phyloP scores from a whole-genome alignment of 2,888 invertebrate genomes.

The Nymphalis c-album region DNA sequence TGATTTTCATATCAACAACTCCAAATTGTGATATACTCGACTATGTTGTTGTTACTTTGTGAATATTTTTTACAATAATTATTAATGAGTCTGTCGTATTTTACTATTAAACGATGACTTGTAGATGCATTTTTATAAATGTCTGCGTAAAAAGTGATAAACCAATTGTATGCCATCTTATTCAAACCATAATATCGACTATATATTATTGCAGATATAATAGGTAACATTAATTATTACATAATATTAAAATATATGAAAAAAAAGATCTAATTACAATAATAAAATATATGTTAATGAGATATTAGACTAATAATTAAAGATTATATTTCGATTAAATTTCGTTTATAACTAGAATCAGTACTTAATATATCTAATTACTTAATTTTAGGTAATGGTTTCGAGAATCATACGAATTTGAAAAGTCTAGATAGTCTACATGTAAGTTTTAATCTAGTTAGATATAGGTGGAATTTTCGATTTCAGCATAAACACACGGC shows the following conservation, averaged over 20 bases:
- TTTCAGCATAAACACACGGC: too few relatives aligned
- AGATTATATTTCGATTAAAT: conserved; percentile 4
- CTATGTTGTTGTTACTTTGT: too few relatives aligned
- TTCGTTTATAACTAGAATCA: conserved; percentile 2
- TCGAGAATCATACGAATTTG: conserved; percentile 1
- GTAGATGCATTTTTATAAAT: neutral
- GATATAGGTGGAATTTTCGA: too few relatives aligned
- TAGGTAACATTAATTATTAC: conserved; percentile 7
- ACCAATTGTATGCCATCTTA: neutral
- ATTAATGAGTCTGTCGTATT: neutral
- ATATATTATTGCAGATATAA: conserved; percentile 9
- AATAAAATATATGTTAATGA: neutral
- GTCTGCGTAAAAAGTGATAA: neutral
- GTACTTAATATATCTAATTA: neutral
- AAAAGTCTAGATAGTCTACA: neutral
- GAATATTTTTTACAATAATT: neutral
- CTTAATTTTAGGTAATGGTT: too few relatives aligned
- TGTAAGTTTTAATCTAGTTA: too few relatives aligned
- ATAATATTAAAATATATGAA: conserved; percentile 5
- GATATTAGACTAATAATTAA: conserved; percentile 5
- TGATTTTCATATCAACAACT: neutral
- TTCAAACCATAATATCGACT: neutral
- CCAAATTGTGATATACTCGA: too few relatives aligned
- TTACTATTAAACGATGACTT: neutral
- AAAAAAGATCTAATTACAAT: neutral